Percentiles rank a stretch among this genome's conserved stretches.
Conservation (phyloP, 2,888 invertebrate species). For the Shargacucullia verbasci region DNA sequence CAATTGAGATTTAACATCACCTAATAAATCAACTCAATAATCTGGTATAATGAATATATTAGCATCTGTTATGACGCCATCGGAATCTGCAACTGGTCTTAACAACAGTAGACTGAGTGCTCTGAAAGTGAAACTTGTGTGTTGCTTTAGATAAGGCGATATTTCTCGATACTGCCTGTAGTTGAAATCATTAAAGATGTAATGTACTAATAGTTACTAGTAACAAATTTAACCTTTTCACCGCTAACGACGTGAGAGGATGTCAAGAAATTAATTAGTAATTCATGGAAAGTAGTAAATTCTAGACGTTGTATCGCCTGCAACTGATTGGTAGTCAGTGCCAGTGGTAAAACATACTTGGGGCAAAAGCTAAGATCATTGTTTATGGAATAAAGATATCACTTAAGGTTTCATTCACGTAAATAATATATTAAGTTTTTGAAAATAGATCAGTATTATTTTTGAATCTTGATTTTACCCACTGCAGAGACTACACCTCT, state of each 20-base stretch:
- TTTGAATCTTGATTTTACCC: too few species aligned
- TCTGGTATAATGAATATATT: not conserved
- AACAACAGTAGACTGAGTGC: conserved; percentile 13
- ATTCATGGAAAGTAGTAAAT: conserved; percentile 1
- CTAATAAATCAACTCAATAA: conserved; percentile 1
- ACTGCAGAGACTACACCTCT: too few species aligned
- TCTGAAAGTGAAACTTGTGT: not conserved
- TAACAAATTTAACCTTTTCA: not conserved
- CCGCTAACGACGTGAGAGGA: too few species aligned
- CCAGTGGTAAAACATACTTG: too few species aligned
- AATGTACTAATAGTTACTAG: not conserved
- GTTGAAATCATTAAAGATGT: conserved; percentile 8
- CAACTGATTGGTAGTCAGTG: not conserved
- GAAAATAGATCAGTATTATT: too few species aligned
- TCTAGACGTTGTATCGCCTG: not conserved
- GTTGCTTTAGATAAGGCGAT: not conserved
- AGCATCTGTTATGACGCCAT: not conserved
- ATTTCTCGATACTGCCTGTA: not conserved
- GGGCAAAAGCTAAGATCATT: too few species aligned
- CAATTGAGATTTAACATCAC: too few species aligned
- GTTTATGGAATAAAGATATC: too few species aligned
- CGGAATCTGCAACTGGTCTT: conserved; percentile 5
- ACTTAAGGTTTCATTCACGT: too few species aligned
- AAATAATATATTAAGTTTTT: too few species aligned
- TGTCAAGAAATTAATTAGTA: not conserved